These are phyloP conservation scores for Drosophila limbata DNA, from an alignment of 2,888 invertebrate species.

Conservation along the genomic window DNA sequence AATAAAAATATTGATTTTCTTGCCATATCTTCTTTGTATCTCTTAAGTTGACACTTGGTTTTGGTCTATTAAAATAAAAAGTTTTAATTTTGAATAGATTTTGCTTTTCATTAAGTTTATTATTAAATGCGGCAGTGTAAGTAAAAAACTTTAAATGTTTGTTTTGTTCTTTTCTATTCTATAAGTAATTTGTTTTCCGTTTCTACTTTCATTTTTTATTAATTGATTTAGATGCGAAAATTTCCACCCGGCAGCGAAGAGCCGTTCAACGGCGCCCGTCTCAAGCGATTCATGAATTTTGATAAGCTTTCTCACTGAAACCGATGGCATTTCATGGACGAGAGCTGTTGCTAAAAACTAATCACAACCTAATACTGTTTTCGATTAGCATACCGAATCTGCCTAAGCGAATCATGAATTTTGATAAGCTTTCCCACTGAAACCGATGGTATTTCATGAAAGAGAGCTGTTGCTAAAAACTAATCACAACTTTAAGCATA, in stretches of 20 bases:
- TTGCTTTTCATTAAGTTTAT: constrained; percentile 9
- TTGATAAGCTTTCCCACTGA: constrained; percentile 84
- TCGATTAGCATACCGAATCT: background rate
- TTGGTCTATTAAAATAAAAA: constrained; percentile 29
- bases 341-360: background rate
- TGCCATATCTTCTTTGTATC: constrained; percentile 16
- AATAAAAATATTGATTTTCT: too few relatives aligned
- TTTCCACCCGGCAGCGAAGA: constrained; percentile 89
- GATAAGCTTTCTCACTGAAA: constrained; percentile 83
- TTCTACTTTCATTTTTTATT: constrained; percentile 22
- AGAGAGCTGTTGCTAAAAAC: background rate
- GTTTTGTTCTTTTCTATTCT: background rate
- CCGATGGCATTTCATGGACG: constrained; percentile 21
- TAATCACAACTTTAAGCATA: background rate
- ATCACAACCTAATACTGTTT: constrained; percentile 1
- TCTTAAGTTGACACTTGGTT: constrained; percentile 31
- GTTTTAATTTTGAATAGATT: constrained; percentile 7
- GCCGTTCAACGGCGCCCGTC: constrained; percentile 86
- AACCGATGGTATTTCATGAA: constrained; percentile 22
- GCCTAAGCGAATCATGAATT: constrained; percentile 85
- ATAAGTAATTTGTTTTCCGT: constrained; percentile 1
- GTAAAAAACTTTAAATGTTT: constrained; percentile 14
- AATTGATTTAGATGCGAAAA: constrained; percentile 87
- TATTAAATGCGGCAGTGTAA: constrained; percentile 23
- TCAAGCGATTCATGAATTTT: constrained; percentile 86